Evolutionary conservation across 2,888 invertebrate genomes (phyloP), one percentile per base, ranked within the genome.

Genomic region (Blera fallax): DNA sequence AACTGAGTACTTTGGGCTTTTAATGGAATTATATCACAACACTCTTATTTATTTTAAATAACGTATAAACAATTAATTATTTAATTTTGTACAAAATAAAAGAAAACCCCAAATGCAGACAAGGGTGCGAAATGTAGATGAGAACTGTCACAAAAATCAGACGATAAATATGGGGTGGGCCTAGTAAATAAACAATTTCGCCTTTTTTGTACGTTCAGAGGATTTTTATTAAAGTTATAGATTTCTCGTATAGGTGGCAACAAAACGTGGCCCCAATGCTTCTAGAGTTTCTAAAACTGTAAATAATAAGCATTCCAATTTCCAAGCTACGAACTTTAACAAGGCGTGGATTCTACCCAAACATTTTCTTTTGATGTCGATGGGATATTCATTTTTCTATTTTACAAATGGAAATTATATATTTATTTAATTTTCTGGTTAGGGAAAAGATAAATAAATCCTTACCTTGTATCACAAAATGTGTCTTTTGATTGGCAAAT

Each of bases 91-190:
- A 21, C 8, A 37, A 54, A 70, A 70, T n/a, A n/a, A 45, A 56
- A 64, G 24, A 18, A 50, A n/a, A n/a, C n/a, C 21, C 24, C 4
- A 56, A 76, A 45, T 58, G 52, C 27, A 37, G 65, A 27, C 56
- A 67, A 76, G 67, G 76, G 76, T 76, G 67, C 45, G 18, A 67
- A 76, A 56, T 52, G 8, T 73, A 52, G 21, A 73, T 21, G 29
- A 48, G 18, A 76, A 67, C 76, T 76, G 76, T 76, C 56, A 76
- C 43, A 34, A 45, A 65, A 64, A 76, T 76, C 76, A 76, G 56
- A 48, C 76, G 64, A 74, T 64, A 34, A 56, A 37, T 24, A n/a
- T 34, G 45, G 58, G 60, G 40, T 60, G 54, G 40, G 16, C 14
- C 27, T 45, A 11, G 76, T 54, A 76, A 45, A 32, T 56, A 45